Evolutionary conservation across 2,113 vertebrate species (phyloP), one percentile per base, ranked within the genome.

Genomic region (Pituophis catenifer): DNA sequence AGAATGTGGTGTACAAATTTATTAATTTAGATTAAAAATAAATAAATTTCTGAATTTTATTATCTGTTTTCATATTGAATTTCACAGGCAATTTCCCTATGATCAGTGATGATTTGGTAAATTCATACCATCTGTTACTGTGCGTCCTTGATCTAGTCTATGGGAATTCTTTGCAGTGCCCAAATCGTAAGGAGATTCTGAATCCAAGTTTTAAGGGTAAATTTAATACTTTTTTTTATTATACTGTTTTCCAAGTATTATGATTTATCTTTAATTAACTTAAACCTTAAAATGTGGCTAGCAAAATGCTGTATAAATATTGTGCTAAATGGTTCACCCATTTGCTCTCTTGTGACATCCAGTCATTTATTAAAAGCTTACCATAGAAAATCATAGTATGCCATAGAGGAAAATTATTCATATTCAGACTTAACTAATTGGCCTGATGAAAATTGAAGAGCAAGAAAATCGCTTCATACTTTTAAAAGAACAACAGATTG

Each of bases 81-180:
- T 23, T 90, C 93, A 0, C 92, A 99, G 99, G 99, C 89, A 99
- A 99, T 97, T 99, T 99, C 95, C 99, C 99, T 3, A 99, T 99
- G 99, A 99, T 99, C 96, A 99, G 99, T 33, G 99, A 99, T 94
- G 99, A 99, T 96, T 97, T 99, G 97, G 99, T 99, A 96, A 99
- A 99, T 97, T 99, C 99, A 17, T 99, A 99, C 62, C 99, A 99
- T 93, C 98, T 99, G 94, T 97, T 99, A 94, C 96, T 99, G 1
- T 99, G 99, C 90, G 98, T 98, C 52, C 97, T 99, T 95, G 99
- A 99, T 96, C 97, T 99, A 0, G 98, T 99, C 57, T 99, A 98
- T 97, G 98, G 98, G 95, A 99, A 98, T 94, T 98, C 99, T 55
- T 97, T 99, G 53, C 98, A 99, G 1, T 99, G 99, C 94, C 98